Conservation (phyloP, 1,140 invertebrate genomes). For the Drepana arcuata region DNA sequence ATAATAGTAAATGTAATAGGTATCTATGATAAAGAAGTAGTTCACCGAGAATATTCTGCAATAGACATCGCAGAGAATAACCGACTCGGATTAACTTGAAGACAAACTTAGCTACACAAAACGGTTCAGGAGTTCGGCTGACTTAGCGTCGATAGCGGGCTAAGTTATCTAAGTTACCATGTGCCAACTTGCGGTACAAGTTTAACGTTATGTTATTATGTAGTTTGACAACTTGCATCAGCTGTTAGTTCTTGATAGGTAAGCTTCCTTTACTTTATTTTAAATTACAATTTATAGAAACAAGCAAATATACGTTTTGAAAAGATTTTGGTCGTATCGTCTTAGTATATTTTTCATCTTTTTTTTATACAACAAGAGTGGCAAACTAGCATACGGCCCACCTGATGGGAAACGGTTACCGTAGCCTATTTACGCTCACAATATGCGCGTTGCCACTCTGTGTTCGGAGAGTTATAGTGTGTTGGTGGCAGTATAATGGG, state of each 20-base stretch:
- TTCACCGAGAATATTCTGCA: no score
- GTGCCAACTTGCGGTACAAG: constrained; percentile 44
- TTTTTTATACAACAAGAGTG: neutral
- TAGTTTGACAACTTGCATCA: constrained; percentile 8
- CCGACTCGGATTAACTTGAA: constrained; percentile 39
- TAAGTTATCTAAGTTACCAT: constrained; percentile 56
- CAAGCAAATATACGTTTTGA: neutral
- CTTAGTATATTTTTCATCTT: neutral
- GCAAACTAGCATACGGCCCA: no score
- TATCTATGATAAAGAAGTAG: no score
- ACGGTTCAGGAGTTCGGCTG: constrained; percentile 46
- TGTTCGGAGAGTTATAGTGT: no score
- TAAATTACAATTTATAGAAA: neutral
- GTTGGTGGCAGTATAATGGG: no score
- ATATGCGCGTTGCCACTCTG: no score
- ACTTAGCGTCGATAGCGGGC: constrained; percentile 52
- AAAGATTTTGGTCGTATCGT: neutral
- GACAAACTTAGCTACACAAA: constrained; percentile 39
- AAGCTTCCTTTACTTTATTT: neutral
- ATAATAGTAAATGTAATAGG: no score
- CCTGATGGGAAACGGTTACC: no score
- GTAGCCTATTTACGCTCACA: no score
- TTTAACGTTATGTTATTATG: constrained; percentile 49
- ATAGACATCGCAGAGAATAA: no score
- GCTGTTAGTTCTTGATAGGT: neutral